Percentiles rank a stretch among this genome's conserved stretches.
These are phyloP conservation scores for Priocnemis perturbator DNA, from an alignment of 2,888 invertebrate genomes.

Conservation along the genomic window DNA sequence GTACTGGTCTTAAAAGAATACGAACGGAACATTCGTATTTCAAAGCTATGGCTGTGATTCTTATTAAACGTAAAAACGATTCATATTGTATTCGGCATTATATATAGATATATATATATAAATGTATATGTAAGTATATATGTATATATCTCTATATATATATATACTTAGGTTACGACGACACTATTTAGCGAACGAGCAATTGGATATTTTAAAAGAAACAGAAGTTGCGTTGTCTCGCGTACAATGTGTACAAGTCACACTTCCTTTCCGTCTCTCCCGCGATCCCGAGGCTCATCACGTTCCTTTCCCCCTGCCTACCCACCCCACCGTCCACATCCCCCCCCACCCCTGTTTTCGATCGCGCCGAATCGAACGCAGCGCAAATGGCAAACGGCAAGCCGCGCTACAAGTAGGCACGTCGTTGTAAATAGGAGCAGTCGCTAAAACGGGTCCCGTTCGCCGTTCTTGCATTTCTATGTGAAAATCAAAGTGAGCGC, in stretches of 20 bases:
- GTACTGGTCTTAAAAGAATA: conserved; percentile 70
- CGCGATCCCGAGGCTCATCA: too few relatives aligned
- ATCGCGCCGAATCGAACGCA: too few relatives aligned
- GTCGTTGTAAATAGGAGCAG: background rate
- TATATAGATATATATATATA: conserved; percentile 52
- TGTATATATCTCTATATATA: conserved; percentile 42
- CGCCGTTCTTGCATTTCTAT: background rate
- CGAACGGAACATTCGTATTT: conserved; percentile 72
- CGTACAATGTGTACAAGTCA: background rate
- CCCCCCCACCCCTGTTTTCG: too few relatives aligned
- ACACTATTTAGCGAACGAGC: conserved; percentile 41
- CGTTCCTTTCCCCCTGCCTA: too few relatives aligned
- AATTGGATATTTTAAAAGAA: conserved; percentile 18
- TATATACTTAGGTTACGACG: conserved; percentile 16
- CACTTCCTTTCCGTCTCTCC: too few relatives aligned
- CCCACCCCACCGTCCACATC: too few relatives aligned
- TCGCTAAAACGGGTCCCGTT: background rate
- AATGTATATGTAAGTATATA: conserved; percentile 54
- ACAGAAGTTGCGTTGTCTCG: background rate
- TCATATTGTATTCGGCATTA: conserved; percentile 67
- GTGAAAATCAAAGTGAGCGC: conserved; percentile 3
- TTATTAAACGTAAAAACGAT: conserved; percentile 67
- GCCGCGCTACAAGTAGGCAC: too few relatives aligned
- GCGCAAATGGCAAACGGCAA: too few relatives aligned
- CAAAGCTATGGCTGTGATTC: conserved; percentile 75